Percentiles rank a stretch among this genome's conserved stretches.
Evolutionary conservation across 2,888 invertebrate genomes (phyloP).

Genomic region (Troides oblongomaculatus): DNA sequence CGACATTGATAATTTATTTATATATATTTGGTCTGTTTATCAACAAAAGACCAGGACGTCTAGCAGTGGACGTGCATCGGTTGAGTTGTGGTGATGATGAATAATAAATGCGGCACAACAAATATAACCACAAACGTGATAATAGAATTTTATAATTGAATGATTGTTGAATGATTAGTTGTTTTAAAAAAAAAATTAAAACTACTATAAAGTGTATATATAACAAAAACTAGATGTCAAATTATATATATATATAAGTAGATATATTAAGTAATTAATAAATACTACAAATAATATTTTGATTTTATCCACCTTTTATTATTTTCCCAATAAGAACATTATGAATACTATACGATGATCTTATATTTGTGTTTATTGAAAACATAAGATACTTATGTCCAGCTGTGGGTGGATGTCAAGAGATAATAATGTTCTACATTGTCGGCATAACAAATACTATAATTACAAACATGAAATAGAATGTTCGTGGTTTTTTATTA

Average conservation of each 20-base stretch:
- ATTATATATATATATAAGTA: background rate
- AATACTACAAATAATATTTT: background rate
- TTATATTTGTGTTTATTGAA: too few species aligned
- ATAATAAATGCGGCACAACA: slow-evolving; percentile 8
- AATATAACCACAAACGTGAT: slow-evolving; percentile 18
- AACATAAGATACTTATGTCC: too few species aligned
- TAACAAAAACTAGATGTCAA: background rate
- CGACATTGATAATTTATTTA: background rate
- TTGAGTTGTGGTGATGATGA: slow-evolving; percentile 1
- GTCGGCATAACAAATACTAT: slow-evolving; percentile 8
- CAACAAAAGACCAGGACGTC: background rate
- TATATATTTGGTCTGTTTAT: slow-evolving; percentile 4
- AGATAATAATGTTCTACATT: slow-evolving; percentile 10
- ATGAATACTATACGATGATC: background rate
- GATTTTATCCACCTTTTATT: background rate
- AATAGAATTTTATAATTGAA: slow-evolving; percentile 1
- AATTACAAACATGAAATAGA: slow-evolving; percentile 14
- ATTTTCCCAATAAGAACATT: background rate
- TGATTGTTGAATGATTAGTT: slow-evolving; percentile 1
- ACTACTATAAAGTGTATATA: background rate
- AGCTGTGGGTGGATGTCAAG: too few species aligned
- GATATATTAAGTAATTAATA: background rate
- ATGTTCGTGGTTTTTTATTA: slow-evolving; percentile 8
- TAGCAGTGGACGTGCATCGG: too few species aligned
- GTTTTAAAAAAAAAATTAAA: background rate